Percentiles rank a stretch among this genome's conserved stretches.
These are phyloP conservation scores for Ecliptopera silaceata DNA, from an alignment of 2,888 invertebrate genomes.

Conservation along the genomic window DNA sequence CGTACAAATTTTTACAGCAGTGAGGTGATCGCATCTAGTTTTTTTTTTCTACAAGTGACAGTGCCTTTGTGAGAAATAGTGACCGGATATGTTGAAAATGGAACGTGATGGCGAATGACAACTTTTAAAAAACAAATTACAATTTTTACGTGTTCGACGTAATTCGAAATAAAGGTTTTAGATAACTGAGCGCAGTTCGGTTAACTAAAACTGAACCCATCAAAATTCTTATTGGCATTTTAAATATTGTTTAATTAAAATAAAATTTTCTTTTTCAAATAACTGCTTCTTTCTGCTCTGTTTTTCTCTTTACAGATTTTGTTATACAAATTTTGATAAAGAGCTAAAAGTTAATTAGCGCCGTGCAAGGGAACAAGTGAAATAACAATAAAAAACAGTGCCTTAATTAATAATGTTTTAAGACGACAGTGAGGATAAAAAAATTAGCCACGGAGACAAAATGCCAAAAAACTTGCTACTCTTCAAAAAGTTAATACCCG, in stretches of 20 bases:
- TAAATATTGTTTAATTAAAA: constrained; percentile 23
- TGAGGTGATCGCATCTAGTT: constrained; percentile 69
- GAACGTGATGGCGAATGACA: constrained; percentile 55
- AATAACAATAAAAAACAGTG: constrained; percentile 62
- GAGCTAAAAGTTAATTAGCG: constrained; percentile 38
- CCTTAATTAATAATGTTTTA: constrained; percentile 71
- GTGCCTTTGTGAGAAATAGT: constrained; percentile 64
- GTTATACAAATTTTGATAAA: constrained; percentile 46
- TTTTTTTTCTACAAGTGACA: constrained; percentile 62
- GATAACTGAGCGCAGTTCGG: constrained; percentile 65
- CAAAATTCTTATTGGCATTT: constrained; percentile 46
- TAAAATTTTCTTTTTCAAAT: constrained; percentile 46
- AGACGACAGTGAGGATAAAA: constrained; percentile 58
- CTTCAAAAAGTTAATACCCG: constrained; percentile 78
- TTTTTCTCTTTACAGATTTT: constrained; percentile 77
- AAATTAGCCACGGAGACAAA: constrained; percentile 75
- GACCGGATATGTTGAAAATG: constrained; percentile 53
- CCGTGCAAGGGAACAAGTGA: constrained; percentile 70
- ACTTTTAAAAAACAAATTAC: constrained; percentile 48
- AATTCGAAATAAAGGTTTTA: constrained; percentile 63
- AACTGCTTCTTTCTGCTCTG: constrained; percentile 69
- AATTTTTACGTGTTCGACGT: constrained; percentile 54
- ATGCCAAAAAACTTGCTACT: constrained; percentile 78
- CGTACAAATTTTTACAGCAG: constrained; percentile 76
- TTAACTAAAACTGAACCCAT: constrained; percentile 61